Evolutionary conservation across 2,113 vertebrate species (phyloP).

Genomic region (Salvator merianae): DNA sequence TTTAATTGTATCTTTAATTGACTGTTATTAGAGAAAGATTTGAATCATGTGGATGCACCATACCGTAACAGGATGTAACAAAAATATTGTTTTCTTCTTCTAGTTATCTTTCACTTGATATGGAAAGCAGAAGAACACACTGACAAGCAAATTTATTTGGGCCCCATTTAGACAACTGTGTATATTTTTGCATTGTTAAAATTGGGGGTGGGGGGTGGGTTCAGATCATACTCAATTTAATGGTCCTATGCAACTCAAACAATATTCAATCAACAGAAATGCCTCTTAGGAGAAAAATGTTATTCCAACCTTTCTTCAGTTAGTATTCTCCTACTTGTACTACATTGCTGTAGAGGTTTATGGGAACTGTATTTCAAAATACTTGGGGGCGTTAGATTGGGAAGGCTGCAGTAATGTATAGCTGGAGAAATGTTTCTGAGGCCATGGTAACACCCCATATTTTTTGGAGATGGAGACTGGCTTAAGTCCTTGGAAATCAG

Average conservation of each 20-base stretch:
- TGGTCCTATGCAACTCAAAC: background rate
- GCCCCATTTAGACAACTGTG: background rate
- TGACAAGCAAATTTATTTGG: background rate
- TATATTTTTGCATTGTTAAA: background rate
- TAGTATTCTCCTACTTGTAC: too few species aligned
- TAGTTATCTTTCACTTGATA: background rate
- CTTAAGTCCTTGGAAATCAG: too few species aligned
- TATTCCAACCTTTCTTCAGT: too few species aligned
- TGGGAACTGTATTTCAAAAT: too few species aligned
- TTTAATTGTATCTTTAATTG: slow-evolving; percentile 31
- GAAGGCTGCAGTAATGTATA: too few species aligned
- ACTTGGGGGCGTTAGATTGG: too few species aligned
- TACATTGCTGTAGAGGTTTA: too few species aligned
- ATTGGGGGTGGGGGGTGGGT: background rate
- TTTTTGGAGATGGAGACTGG: too few species aligned
- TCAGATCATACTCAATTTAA: background rate
- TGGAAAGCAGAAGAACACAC: background rate
- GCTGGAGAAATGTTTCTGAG: too few species aligned
- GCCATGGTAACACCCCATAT: too few species aligned
- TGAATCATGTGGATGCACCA: background rate
- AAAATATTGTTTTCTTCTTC: background rate
- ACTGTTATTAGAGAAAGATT: background rate
- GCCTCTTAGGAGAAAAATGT: too few species aligned
- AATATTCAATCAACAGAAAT: too few species aligned
- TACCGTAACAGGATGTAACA: background rate